Evolutionary conservation across 2,888 invertebrate genomes (phyloP).

Genomic region (Philereme transversata): DNA sequence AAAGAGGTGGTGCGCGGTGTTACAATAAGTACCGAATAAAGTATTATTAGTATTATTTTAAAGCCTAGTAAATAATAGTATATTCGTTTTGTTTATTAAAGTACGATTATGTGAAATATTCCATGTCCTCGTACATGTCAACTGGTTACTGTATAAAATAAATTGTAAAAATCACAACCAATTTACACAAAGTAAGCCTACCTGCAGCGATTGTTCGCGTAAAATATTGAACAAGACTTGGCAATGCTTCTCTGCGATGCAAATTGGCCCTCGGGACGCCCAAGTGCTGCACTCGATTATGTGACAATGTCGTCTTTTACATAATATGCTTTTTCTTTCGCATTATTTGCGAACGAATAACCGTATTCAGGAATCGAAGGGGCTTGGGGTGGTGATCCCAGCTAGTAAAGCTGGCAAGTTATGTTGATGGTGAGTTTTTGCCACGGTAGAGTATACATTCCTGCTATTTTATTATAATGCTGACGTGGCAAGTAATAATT

Average conservation of each 20-base stretch:
- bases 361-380: conserved; percentile 16
- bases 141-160: too few relatives aligned
- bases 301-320: conserved; percentile 48
- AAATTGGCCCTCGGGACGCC: conserved; percentile 52
- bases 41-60: too few relatives aligned
- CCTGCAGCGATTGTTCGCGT: conserved; percentile 46
- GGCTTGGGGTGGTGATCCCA: conserved; percentile 1
- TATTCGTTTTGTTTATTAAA: too few relatives aligned
- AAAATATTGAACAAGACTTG: conserved; percentile 50
- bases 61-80: too few relatives aligned
- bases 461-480: too few relatives aligned
- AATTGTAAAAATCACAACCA: neutral
- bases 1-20: too few relatives aligned
- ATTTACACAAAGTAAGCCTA: conserved; percentile 24
- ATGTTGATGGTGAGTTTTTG: conserved; percentile 12
- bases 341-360: conserved; percentile 31
- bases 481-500: too few relatives aligned
- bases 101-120: too few relatives aligned
- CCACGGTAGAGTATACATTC: neutral
- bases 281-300: conserved; percentile 53
- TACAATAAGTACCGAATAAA: too few relatives aligned
- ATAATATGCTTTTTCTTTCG: conserved; percentile 38
- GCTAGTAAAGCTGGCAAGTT: neutral
- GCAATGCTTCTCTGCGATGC: conserved; percentile 44
- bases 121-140: too few relatives aligned